A percentile compares a stretch with the other conserved stretches of the same genome.
Conservation (phyloP, 1,140 invertebrate genomes). For the Odontomachus brunneus region DNA sequence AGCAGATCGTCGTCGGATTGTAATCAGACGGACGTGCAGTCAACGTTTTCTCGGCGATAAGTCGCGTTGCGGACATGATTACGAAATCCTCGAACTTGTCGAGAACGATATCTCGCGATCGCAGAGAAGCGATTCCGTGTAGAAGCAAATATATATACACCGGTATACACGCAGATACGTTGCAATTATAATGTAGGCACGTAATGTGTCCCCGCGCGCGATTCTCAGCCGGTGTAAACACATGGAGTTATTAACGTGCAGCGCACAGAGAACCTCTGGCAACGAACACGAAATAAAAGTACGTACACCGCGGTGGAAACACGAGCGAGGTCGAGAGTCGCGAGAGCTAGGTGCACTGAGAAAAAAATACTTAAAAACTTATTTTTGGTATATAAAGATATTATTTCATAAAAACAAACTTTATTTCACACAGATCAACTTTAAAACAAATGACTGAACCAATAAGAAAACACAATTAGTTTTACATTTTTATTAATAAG, state of each 20-base stretch:
- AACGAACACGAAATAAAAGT: conserved; percentile 4
- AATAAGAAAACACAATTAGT: too few relatives aligned
- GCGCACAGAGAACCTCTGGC: background rate
- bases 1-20: background rate
- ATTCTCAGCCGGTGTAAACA: background rate
- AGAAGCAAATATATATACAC: background rate
- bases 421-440: too few relatives aligned
- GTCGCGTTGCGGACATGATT: background rate
- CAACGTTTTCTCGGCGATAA: background rate
- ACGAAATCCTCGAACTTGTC: background rate
- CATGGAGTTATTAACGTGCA: conserved; percentile 22
- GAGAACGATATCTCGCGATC: too few relatives aligned
- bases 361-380: too few relatives aligned
- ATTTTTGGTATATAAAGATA: too few relatives aligned
- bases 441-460: too few relatives aligned
- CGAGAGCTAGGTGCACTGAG: too few relatives aligned
- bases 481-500: too few relatives aligned
- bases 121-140: too few relatives aligned
- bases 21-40: background rate
- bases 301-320: background rate
- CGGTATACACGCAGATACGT: background rate
- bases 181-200: background rate
- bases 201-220: background rate
- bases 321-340: background rate
- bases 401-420: too few relatives aligned